Base-by-base conservation (phyloP, 2,888 invertebrate species). In the Acanthosepion pharaonis region DNA sequence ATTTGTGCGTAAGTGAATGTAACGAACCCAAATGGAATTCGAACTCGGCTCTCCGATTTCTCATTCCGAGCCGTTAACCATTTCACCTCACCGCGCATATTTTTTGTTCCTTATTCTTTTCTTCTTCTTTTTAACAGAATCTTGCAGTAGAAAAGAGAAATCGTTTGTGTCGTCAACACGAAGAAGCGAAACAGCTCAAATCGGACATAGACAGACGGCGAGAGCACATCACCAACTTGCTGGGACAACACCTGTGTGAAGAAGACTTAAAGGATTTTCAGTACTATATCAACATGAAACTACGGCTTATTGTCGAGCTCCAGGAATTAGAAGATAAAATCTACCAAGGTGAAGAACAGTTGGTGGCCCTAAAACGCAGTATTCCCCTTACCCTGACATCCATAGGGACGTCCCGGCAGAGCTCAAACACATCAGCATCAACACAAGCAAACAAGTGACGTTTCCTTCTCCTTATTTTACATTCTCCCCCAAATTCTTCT, bases 231-330 rank as follows among this genome's bases (percentile, higher is more conserved):
- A 95, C 96, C 0, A 98, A 98, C 95, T 98, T 98, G 95, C 98
- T 99, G 95, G 98, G 98, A 96, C 98, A 98, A 97, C 98, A 98
- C 97, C 98, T 99, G 96, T 98, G 98, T 96, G 95, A 95, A 0
- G 98, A 98, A 94, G 98, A 98, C 97, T 98, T 98, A 97, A 98
- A 98, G 91, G 98, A 98, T 97, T 99, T 98, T 97, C 98, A 98
- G 96, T 98, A 98, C 97, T 99, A 98, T 97, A 98, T 99, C 96
- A 98, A 98, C 97, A 98, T 98, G 98, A 99, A 99, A 97, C 98
- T 98, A 64, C 98, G 98, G 97, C 98, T 99, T 95, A 98, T 98
- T 96, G 98, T 99, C 97, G 98, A 99, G 97, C 98, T 98, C 95
- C 98, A 98, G 96, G 98, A 99, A 97, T 98, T 99, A 96, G 98